Conservation (phyloP, 2,113 vertebrate species). For the Neopipo cinnamomea region DNA sequence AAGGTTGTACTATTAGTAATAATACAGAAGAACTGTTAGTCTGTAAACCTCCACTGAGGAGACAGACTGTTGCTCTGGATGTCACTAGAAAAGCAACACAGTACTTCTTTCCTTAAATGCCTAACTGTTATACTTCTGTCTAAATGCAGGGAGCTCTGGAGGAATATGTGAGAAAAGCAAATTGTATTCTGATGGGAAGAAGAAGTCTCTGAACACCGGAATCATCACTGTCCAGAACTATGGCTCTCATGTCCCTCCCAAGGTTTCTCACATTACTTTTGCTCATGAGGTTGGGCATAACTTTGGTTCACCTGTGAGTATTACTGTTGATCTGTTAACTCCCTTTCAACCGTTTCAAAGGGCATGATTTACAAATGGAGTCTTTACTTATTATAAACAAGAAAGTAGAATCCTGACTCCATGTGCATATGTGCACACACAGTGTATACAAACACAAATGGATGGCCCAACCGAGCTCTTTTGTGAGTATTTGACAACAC, state of each 20-base stretch:
- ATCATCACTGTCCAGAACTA: constrained; percentile 99
- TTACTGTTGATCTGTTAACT: background rate
- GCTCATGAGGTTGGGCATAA: constrained; percentile 98
- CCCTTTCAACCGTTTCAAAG: background rate
- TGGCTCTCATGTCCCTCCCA: constrained; percentile 94
- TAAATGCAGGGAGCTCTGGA: constrained; percentile 88
- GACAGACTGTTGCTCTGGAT: background rate
- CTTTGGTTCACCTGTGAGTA: constrained; percentile 97
- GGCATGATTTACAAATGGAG: fast-evolving
- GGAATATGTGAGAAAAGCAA: constrained; percentile 96
- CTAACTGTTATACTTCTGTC: background rate
- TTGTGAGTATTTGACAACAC: background rate
- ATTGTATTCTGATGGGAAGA: constrained; percentile 91
- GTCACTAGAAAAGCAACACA: background rate
- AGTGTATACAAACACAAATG: background rate
- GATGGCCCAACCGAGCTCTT: background rate
- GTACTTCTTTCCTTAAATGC: background rate
- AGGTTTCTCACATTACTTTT: constrained; percentile 98
- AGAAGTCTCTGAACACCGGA: constrained; percentile 96
- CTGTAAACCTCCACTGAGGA: background rate
- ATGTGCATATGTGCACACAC: background rate
- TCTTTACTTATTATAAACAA: background rate
- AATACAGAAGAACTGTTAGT: background rate
- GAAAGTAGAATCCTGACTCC: background rate
- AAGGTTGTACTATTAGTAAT: background rate